Evolutionary conservation across 1,140 invertebrate species (phyloP).

Genomic region (Calliphora vicina): DNA sequence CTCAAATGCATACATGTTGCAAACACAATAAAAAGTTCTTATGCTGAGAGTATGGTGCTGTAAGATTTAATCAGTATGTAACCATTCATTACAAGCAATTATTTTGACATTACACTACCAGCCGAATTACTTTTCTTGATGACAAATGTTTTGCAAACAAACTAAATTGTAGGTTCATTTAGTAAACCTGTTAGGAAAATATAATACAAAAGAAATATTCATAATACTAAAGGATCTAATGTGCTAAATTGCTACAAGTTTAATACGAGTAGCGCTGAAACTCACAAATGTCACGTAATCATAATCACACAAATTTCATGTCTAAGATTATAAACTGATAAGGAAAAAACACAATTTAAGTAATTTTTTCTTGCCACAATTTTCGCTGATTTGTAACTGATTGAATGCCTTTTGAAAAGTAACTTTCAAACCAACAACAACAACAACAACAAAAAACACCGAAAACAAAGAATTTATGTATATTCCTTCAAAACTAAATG

Average conservation of each 20-base stretch:
- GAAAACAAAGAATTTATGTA: neutral
- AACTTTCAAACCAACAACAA: no score
- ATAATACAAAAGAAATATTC: neutral
- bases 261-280: neutral
- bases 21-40: no score
- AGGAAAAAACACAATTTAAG: constrained; percentile 31
- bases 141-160: constrained; percentile 30
- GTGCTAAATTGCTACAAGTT: neutral
- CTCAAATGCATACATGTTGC: no score
- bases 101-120: constrained; percentile 22
- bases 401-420: neutral
- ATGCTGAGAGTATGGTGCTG: no score
- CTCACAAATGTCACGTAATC: constrained; percentile 11
- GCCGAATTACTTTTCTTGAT: neutral
- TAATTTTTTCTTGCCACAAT: neutral
- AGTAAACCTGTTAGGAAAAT: no score
- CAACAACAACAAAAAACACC: neutral
- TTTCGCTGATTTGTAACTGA: neutral
- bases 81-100: constrained; percentile 23
- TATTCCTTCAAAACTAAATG: neutral
- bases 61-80: constrained; percentile 21
- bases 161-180: neutral
- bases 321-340: constrained; percentile 26
- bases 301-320: constrained; percentile 32
- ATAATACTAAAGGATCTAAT: neutral